Percentiles rank a stretch among this genome's conserved stretches.
These are phyloP conservation scores for Bugulina stolonifera DNA, from an alignment of 2,888 invertebrate species.

Conservation along the genomic window DNA sequence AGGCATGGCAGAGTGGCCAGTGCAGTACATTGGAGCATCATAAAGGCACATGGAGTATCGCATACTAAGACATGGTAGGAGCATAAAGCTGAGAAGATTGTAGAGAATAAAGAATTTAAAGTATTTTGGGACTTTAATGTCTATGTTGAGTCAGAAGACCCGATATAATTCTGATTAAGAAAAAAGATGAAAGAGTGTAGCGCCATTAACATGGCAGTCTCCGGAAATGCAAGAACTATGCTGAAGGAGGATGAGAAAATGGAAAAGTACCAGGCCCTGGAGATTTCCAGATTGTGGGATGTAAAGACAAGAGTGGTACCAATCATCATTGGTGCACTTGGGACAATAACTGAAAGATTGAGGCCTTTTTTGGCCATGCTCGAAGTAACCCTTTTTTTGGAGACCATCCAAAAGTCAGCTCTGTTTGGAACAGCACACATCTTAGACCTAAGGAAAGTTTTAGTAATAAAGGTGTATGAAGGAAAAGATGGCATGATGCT, in stretches of 20 bases:
- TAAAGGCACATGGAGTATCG: background rate
- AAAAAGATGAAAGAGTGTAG: background rate
- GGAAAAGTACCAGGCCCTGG: background rate
- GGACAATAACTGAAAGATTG: no score
- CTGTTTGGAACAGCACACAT: background rate
- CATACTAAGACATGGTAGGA: background rate
- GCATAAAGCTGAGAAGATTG: background rate
- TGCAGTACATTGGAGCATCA: background rate
- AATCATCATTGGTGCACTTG: no score
- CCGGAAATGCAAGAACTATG: background rate
- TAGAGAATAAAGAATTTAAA: background rate
- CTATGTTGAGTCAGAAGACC: background rate
- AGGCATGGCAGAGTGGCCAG: no score
- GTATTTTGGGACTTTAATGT: background rate
- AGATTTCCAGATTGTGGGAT: background rate
- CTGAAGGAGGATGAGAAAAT: background rate
- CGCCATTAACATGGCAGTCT: background rate
- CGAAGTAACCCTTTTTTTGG: no score
- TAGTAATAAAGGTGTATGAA: no score
- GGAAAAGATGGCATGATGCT: no score
- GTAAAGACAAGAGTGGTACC: background rate
- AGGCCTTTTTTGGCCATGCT: no score
- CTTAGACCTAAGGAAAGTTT: no score
- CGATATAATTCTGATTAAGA: background rate
- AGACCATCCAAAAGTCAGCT: background rate